These are phyloP conservation scores for Tylochromis polylepis DNA, from an alignment of 2,113 vertebrate species.

Conservation along the genomic window DNA sequence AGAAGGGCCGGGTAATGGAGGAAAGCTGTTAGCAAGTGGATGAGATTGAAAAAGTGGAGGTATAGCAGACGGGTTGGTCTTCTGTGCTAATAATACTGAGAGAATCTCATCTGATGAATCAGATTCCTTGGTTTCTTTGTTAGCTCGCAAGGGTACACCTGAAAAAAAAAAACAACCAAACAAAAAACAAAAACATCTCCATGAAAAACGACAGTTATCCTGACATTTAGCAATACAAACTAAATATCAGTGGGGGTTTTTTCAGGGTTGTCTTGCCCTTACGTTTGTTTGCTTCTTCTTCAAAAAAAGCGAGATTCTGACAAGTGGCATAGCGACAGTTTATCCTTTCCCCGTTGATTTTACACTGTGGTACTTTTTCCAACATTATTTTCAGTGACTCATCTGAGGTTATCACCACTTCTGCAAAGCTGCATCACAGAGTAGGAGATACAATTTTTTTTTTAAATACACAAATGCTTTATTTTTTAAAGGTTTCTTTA, in stretches of 20 bases:
- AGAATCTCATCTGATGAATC: constrained; percentile 51
- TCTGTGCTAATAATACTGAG: constrained; percentile 62
- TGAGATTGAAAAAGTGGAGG: constrained; percentile 39
- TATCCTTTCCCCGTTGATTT: constrained; percentile 85
- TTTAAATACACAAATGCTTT: not conserved
- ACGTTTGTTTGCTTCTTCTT: constrained; percentile 90
- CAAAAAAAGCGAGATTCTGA: constrained; percentile 86
- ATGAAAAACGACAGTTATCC: not conserved
- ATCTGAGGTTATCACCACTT: constrained; percentile 86
- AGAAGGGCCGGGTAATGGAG: constrained; percentile 39
- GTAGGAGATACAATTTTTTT: not conserved
- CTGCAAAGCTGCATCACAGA: constrained; percentile 79
- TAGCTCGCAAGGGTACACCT: constrained; percentile 82
- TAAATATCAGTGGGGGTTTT: not conserved
- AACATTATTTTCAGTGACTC: constrained; percentile 83
- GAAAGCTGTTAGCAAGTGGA: constrained; percentile 31
- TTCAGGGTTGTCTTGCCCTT: constrained; percentile 52
- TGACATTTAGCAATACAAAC: not conserved
- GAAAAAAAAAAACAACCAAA: not conserved
- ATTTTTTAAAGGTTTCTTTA: not conserved
- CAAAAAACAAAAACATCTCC: not conserved
- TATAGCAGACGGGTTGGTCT: constrained; percentile 14
- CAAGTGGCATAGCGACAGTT: constrained; percentile 86
- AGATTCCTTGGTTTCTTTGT: constrained; percentile 67
- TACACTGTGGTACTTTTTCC: constrained; percentile 83